Conservation (phyloP, 1,140 invertebrate genomes). For the Cotesia glomerata region DNA sequence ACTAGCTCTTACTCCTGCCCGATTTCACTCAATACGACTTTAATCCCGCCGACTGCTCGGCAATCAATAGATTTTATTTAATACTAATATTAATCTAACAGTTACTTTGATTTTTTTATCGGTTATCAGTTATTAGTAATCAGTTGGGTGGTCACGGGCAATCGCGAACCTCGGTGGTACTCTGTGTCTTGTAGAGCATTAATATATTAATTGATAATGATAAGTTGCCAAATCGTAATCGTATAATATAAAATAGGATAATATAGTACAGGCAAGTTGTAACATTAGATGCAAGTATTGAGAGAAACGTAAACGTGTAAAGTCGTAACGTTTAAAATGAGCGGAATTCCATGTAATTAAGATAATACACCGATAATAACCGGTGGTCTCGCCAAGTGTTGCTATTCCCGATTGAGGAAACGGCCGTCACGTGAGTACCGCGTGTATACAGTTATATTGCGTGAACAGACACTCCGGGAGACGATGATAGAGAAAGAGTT, state of each 20-base stretch:
- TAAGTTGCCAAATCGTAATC: not conserved
- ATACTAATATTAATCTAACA: not conserved
- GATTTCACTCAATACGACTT: slow-evolving; percentile 38
- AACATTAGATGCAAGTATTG: not conserved
- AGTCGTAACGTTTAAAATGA: slow-evolving; percentile 14
- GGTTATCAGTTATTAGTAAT: too few relatives aligned
- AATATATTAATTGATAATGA: not conserved
- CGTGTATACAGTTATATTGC: slow-evolving; percentile 3
- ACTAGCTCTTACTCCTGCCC: slow-evolving; percentile 30
- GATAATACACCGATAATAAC: slow-evolving; percentile 25
- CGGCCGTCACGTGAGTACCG: slow-evolving; percentile 16
- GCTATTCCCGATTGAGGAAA: slow-evolving; percentile 28
- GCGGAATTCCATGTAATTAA: slow-evolving; percentile 26
- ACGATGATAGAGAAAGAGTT: not conserved
- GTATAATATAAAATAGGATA: not conserved
- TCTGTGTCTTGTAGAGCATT: too few relatives aligned
- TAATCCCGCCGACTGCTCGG: not conserved
- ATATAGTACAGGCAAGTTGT: not conserved
- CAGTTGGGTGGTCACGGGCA: too few relatives aligned
- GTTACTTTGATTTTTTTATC: too few relatives aligned
- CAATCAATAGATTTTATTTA: not conserved
- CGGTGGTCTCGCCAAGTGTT: slow-evolving; percentile 20
- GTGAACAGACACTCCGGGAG: not conserved
- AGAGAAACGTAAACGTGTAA: not conserved
- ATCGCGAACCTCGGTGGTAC: too few relatives aligned